These are phyloP conservation scores for Huso huso DNA, from an alignment of 2,797 vertebrate genomes.

Conservation along the genomic window DNA sequence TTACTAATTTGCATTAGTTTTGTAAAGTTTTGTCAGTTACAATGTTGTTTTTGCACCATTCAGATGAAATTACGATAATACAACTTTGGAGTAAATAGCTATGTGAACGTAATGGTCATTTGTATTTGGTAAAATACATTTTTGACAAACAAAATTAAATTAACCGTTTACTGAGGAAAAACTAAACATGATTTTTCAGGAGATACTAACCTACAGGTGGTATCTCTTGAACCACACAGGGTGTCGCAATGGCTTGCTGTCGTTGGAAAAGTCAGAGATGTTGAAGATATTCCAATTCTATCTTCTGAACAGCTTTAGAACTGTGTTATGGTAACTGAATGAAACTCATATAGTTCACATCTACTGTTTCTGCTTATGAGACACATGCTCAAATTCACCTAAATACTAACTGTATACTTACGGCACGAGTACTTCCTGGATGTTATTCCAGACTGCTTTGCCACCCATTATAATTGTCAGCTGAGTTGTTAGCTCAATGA, in stretches of 20 bases:
- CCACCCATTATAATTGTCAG: conserved; percentile 87
- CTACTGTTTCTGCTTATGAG: too few relatives aligned
- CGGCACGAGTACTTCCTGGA: conserved; percentile 88
- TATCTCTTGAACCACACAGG: conserved; percentile 39
- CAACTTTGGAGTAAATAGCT: too few relatives aligned
- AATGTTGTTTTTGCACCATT: too few relatives aligned
- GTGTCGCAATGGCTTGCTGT: conserved; percentile 44
- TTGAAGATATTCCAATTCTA: conserved; percentile 48
- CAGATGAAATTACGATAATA: too few relatives aligned
- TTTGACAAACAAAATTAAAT: background rate
- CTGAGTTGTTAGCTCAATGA: conserved; percentile 86
- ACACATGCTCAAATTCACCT: background rate
- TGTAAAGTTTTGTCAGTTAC: too few relatives aligned
- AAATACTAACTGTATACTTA: conserved; percentile 49
- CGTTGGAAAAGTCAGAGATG: conserved; percentile 58
- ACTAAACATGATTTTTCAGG: background rate
- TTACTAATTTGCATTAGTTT: too few relatives aligned
- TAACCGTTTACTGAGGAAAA: background rate
- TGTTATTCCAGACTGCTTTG: conserved; percentile 92
- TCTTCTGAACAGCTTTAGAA: too few relatives aligned
- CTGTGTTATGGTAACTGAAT: too few relatives aligned
- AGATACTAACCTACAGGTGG: conserved; percentile 76
- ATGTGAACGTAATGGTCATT: background rate
- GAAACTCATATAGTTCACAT: too few relatives aligned
- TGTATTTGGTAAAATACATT: too few relatives aligned